Conservation (phyloP, 2,797 vertebrate genomes). For the Menidia menidia region DNA sequence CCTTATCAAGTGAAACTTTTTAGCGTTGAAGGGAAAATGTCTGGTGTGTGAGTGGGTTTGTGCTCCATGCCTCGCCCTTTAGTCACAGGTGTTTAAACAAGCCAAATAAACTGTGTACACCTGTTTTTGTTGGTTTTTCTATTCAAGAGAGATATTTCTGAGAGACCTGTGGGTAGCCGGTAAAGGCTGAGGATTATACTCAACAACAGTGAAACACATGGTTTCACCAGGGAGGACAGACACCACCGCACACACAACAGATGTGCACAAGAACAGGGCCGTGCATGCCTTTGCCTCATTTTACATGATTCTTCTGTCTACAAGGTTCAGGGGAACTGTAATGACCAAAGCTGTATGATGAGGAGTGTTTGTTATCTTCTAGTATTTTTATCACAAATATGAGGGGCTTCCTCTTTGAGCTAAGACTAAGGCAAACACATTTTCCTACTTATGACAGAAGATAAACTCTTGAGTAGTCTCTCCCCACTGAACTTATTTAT, state of each 20-base stretch:
- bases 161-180: constrained; percentile 69
- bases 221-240: constrained; percentile 31
- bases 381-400: constrained; percentile 39
- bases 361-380: constrained; percentile 44
- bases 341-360: constrained; percentile 50
- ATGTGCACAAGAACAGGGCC: constrained; percentile 7
- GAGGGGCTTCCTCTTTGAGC: constrained; percentile 25
- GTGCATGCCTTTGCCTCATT: constrained; percentile 29
- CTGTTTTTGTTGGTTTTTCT: constrained; percentile 62
- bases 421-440: constrained; percentile 34
- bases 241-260: constrained; percentile 6
- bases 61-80: constrained; percentile 31
- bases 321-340: constrained; percentile 31
- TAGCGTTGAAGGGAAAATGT: constrained; percentile 13
- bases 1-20: constrained; percentile 24
- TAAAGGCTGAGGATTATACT: constrained; percentile 68
- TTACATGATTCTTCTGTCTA: constrained; percentile 32
- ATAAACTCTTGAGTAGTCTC: neutral
- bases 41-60: constrained; percentile 8
- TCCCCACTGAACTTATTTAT: constrained; percentile 19
- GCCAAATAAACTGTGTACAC: constrained; percentile 77
- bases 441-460: constrained; percentile 25
- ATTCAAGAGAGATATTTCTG: constrained; percentile 66
- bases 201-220: constrained; percentile 67
- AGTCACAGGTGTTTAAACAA: constrained; percentile 76